Conservation (phyloP, 1,140 invertebrate species). For the Popillia japonica region DNA sequence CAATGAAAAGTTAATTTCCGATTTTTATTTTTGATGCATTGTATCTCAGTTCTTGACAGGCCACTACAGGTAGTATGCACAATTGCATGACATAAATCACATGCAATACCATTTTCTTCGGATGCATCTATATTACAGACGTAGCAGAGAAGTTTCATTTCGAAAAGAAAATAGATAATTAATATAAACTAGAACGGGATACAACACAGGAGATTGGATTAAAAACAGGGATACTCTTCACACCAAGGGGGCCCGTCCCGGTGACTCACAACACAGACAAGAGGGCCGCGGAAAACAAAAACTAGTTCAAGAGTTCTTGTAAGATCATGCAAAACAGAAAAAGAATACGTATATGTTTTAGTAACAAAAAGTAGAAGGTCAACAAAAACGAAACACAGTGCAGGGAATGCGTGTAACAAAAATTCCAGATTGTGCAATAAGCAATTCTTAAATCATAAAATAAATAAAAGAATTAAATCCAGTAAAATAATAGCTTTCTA, state of each 20-base stretch:
- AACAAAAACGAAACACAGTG: neutral
- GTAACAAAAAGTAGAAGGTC: neutral
- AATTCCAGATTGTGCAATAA: neutral
- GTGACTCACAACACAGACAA: neutral
- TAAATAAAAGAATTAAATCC: neutral
- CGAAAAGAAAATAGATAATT: neutral
- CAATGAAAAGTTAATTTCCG: neutral
- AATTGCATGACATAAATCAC: neutral
- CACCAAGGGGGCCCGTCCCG: neutral
- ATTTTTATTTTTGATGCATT: neutral
- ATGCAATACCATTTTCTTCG: neutral
- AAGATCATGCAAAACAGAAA: neutral
- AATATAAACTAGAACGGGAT: neutral
- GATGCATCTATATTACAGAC: neutral
- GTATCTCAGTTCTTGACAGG: neutral
- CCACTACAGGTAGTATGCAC: neutral
- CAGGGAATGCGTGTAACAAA: neutral
- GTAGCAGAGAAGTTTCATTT: conserved; percentile 4
- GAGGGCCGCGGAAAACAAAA: neutral
- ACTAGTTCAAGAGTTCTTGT: neutral
- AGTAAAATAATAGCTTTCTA: neutral
- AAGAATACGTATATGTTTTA: neutral
- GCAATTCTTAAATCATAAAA: neutral
- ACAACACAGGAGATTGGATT: neutral
- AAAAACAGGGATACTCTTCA: neutral